Evolutionary conservation across 2,888 invertebrate species (phyloP), one percentile per base, ranked within the genome.

Genomic region (Lycophotia porphyrea): DNA sequence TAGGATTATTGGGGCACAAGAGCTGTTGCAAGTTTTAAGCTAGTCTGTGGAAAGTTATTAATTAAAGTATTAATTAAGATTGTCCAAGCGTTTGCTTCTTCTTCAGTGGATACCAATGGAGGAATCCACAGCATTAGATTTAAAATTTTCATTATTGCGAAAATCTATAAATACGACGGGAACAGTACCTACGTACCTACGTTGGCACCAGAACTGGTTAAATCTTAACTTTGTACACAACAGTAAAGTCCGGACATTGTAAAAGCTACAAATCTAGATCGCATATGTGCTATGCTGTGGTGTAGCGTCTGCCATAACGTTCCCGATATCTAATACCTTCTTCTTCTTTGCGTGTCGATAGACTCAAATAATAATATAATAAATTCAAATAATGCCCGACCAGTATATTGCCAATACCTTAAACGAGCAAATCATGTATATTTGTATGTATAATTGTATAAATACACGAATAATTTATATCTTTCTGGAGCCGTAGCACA

Each of bases 241-340:
- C 34, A 39, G 15, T 70, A 67, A 49, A 55, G 9, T 49, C 36
- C 9, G n/a, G 8, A 74, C 58, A 71, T 44, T 68, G 75, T 71
- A 64, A 44, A n/a, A 13, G 9, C 15, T 24, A 67, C 49, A 64
- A 74, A 71, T 70, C 42, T 47, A 67, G 65, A 74, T 71, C 61
- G 61, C 47, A 70, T 73, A 52, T 80, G 49, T 71, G n/a, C 18
- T 55, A 67, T 31, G 34, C 47, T 65, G 21, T 18, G 18, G 42
- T 39, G 1, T n/a, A 67, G 31, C 58, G 49, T 47, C 58, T 47
- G 34, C 18, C 49, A n/a, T 31, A 49, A 31, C 18, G 49, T 44
- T 31, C n/a, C n/a, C n/a, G n/a, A n/a, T n/a, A n/a, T n/a, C n/a
- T n/a, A n/a, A n/a, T n/a, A n/a, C n/a, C n/a, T n/a, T n/a, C n/a